These are phyloP conservation scores for Physella acuta DNA, from an alignment of 1,140 invertebrate genomes.

Conservation along the genomic window DNA sequence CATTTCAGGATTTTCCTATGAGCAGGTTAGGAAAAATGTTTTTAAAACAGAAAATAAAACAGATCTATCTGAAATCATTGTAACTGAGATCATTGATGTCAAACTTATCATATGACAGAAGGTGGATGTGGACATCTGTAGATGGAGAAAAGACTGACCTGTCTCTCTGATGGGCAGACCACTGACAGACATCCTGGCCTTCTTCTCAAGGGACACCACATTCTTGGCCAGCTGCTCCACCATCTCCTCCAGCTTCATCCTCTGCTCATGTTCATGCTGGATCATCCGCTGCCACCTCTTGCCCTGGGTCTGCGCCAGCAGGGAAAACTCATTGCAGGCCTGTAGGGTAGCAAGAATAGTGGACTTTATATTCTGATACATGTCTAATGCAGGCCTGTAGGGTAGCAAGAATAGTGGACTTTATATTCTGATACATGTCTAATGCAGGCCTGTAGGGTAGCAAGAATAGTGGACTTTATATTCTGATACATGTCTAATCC, in stretches of 20 bases:
- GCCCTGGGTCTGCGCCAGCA: conserved; percentile 81
- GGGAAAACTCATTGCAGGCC: conserved; percentile 87
- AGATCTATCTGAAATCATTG: not conserved
- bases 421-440: too few species aligned
- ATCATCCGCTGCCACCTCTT: conserved; percentile 87
- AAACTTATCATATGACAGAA: too few species aligned
- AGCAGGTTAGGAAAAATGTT: not conserved
- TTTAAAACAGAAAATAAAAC: not conserved
- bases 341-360: too few species aligned
- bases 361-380: too few species aligned
- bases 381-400: too few species aligned
- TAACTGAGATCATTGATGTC: too few species aligned
- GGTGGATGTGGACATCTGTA: too few species aligned
- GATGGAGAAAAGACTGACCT: conserved; percentile 15
- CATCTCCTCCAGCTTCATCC: conserved; percentile 91
- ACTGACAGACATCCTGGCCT: conserved; percentile 53
- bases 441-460: too few species aligned
- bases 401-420: too few species aligned
- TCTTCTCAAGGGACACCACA: conserved; percentile 85
- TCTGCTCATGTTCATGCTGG: conserved; percentile 92
- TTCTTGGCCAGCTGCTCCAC: conserved; percentile 95
- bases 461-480: too few species aligned
- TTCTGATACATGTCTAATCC: too few species aligned
- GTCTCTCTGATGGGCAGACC: conserved; percentile 13
- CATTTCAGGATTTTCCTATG: not conserved